Evolutionary conservation across 2,888 invertebrate genomes (phyloP), one percentile per base, ranked within the genome.

Genomic region (Polydrusus tereticollis): DNA sequence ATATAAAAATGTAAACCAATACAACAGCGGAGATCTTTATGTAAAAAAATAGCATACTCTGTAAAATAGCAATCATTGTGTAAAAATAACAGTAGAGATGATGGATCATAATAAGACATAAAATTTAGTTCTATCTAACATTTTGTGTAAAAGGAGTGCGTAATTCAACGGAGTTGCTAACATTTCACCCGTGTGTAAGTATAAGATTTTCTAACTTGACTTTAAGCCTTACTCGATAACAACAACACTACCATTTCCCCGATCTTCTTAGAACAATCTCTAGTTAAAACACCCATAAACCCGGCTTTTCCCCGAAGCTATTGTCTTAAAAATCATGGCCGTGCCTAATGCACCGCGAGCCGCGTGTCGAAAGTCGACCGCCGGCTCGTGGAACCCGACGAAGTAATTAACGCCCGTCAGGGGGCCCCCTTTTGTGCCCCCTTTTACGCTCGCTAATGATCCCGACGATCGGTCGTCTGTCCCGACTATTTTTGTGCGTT

Each of bases 251-350:
- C 7, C 16, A n/a, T 16, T 41, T 41, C 16, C 16, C 41, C 16
- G 1, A 14, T 55, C 7, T 57, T 33, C 57, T 16, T n/a, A 47
- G 47, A 47, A 47, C 21, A 21, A 47, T 47, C 4, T 7, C 21
- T n/a, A 33, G 52, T 29, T 47, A 55, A 55, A 55, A 29, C 18
- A 29, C 7, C n/a, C 52, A n/a, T 59, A 43, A 59, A 59, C 12
- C 23, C 2, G 38, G 16, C 29, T 29, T 69, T n/a, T 64, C 65
- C 70, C 70, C 70, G 64, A 70, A 65, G 64, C 70, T 70, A 65
- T 70, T 70, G 70, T 70, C 64, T 70, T 65, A 70, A 70, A 70
- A 70, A 70, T 65, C 70, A 47, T 26, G 50, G 60, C 65, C 70
- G 67, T 63, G 62, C 23, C 69, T 69, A 69, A 70, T 50, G 47